phyloP scores from a whole-genome alignment of 2,888 invertebrate genomes.

The Pseudococcus viburni region DNA sequence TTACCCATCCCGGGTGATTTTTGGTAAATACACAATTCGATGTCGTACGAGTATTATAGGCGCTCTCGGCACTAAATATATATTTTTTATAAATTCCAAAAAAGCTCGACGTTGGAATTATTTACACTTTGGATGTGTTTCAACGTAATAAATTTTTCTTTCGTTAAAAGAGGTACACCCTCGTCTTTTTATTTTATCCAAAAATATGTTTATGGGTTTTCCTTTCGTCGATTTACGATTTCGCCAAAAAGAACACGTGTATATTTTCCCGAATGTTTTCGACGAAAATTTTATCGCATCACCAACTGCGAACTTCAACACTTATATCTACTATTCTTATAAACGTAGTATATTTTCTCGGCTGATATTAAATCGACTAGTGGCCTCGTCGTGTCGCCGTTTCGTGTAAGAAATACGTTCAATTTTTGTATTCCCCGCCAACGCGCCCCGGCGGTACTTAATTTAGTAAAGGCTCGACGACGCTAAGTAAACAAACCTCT shows the following conservation, averaged over 20 bases:
- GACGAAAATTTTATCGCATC: conserved; percentile 44
- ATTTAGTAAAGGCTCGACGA: conserved; percentile 4
- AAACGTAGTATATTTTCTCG: conserved; percentile 37
- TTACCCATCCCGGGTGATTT: background rate
- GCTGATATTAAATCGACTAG: conserved; percentile 43
- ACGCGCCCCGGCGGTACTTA: background rate
- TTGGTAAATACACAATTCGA: background rate
- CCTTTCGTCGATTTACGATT: conserved; percentile 47
- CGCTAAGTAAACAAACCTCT: conserved; percentile 14
- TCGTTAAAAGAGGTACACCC: conserved; percentile 33
- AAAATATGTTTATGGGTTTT: conserved; percentile 55
- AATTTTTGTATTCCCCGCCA: background rate
- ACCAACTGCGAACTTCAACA: conserved; percentile 48
- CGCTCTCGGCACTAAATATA: conserved; percentile 10
- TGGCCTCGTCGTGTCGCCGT: conserved; percentile 35
- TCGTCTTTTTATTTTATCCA: conserved; percentile 36
- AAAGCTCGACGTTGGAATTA: conserved; percentile 6
- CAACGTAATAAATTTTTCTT: conserved; percentile 47
- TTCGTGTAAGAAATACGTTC: background rate
- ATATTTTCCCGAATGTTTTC: conserved; percentile 52
- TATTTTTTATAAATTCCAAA: conserved; percentile 22
- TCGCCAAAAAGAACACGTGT: conserved; percentile 47
- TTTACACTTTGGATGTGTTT: conserved; percentile 56
- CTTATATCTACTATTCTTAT: conserved; percentile 4
- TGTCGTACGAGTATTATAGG: conserved; percentile 3